Base-by-base conservation (phyloP, 30 jellyfish, hydroid and myxozoan species). In the Rhopilema esculentum region DNA sequence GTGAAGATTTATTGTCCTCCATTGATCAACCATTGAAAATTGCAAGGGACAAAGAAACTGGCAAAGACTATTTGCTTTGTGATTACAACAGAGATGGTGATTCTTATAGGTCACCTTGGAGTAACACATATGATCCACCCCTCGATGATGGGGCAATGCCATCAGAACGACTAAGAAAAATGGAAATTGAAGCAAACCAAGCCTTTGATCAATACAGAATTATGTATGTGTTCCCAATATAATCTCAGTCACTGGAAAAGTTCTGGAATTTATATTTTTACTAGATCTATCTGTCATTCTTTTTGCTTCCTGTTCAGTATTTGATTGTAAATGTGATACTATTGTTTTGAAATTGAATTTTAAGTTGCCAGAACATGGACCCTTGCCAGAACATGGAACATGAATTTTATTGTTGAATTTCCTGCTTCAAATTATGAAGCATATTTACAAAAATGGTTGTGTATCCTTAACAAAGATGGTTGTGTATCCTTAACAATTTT, bases 81-180 rank as follows among this genome's bases (percentile, higher is more conserved):
- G 99, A 96, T 68, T 96, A 96, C 93, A 96, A 96, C 80, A 70
- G 99, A 20, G 99, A 96, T 92, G 99, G 99, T 16, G 99, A 96
- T 77, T 96, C 99, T 4, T 96, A 96, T 82, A 85, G 98, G 18
- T 91, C 98, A 48, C 98, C 99, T n/a, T 96, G 99, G 99, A 96
- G 99, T 82, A 96, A 96, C 82, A 69, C 96, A 29, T 96, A 96
- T 51, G 99, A 96, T 78, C 99, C 99, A 21, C 99, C 97, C 0
- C 91, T 96, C 31, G 94, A 80, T 72, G 99, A 96, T 66, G 99
- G 99, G 62, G 99, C 98, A 17, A 61, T 96, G 89, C 99, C 99
- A 21, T 96, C 99, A 19, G 97, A 96, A 66, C 78, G 95, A 69
- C 97, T 96, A 26, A 77, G 99, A 49, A 89, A 88, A 80, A 88